Conservation (phyloP, 2,113 vertebrate species). For the Chroicocephalus ridibundus region DNA sequence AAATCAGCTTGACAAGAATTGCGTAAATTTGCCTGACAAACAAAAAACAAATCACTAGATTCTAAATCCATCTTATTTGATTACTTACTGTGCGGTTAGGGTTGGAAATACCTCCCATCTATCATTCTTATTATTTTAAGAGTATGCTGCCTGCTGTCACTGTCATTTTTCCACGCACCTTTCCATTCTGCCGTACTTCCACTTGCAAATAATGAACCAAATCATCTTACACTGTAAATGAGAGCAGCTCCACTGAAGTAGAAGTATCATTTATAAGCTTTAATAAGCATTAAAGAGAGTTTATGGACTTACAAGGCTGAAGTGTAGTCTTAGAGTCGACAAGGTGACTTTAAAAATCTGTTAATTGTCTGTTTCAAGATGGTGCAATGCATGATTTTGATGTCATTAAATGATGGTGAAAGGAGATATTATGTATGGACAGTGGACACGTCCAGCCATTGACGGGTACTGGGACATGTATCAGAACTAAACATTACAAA, state of each 20-base stretch:
- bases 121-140: not conserved
- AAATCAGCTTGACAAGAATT: not conserved
- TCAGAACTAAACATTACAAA: conserved; percentile 40
- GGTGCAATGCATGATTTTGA: conserved; percentile 10
- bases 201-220: not conserved
- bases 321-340: not conserved
- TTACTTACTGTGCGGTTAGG: not conserved
- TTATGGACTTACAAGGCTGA: not conserved
- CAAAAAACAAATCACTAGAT: not conserved
- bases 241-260: not conserved
- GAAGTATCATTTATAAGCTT: conserved; percentile 15
- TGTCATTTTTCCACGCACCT: not conserved
- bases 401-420: conserved; percentile 31
- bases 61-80: not conserved
- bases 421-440: conserved; percentile 1
- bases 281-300: conserved; percentile 6
- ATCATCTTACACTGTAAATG: not conserved
- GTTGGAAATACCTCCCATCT: not conserved
- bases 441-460: not conserved
- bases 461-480: not conserved
- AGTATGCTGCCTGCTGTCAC: not conserved
- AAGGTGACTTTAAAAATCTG: conserved; percentile 58
- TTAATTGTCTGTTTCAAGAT: conserved; percentile 50
- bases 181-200: not conserved
- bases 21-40: not conserved